Percentiles rank a stretch among this genome's conserved stretches.
Evolutionary conservation across 1,140 invertebrate genomes (phyloP).

Genomic region (Sarcophaga bullata): DNA sequence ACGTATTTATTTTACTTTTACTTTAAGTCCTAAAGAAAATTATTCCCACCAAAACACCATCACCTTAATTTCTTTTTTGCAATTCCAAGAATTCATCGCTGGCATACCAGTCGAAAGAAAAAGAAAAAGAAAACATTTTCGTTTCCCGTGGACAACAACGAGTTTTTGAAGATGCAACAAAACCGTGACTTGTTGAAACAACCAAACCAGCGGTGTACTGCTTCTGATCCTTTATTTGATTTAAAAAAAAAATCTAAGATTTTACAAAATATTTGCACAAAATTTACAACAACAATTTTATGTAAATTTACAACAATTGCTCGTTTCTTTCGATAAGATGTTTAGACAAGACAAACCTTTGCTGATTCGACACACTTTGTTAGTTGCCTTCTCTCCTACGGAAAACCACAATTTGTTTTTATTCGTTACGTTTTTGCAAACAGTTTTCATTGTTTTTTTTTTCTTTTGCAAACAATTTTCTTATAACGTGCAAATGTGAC

Average conservation of each 20-base stretch:
- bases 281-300: neutral
- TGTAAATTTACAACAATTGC: neutral
- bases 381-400: neutral
- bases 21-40: slow-evolving; percentile 1
- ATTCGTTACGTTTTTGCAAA: no score
- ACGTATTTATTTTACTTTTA: slow-evolving; percentile 1
- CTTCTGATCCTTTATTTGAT: neutral
- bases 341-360: neutral
- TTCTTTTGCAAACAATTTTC: neutral
- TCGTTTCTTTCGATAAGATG: neutral
- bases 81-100: neutral
- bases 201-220: neutral
- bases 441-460: neutral
- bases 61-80: neutral
- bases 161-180: neutral
- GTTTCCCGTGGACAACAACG: neutral
- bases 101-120: neutral
- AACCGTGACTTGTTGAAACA: slow-evolving; percentile 26
- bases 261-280: neutral
- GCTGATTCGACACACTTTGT: neutral
- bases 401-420: neutral
- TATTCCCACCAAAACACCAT: neutral
- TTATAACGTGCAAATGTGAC: slow-evolving; percentile 18
- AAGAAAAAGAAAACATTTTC: neutral
- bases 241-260: neutral